Conservation (phyloP, 2,113 vertebrate genomes). For the Psophia crepitans region DNA sequence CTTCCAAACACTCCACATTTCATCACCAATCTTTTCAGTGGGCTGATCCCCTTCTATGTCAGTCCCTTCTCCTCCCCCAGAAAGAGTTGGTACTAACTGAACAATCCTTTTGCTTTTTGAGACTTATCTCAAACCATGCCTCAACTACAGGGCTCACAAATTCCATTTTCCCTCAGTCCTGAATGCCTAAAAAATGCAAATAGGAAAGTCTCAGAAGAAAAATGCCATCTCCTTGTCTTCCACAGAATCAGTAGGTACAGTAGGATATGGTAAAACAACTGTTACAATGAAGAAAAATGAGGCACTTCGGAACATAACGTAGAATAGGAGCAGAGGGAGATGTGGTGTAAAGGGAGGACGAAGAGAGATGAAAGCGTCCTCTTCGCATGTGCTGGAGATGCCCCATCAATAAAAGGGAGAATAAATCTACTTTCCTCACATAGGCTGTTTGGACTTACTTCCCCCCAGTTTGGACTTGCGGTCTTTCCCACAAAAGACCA, state of each 20-base stretch:
- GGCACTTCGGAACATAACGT: neutral
- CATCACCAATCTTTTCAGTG: neutral
- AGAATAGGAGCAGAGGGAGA: neutral
- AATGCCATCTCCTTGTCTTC: neutral
- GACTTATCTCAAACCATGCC: neutral
- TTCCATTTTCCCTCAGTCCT: neutral
- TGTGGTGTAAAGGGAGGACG: neutral
- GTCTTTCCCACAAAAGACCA: neutral
- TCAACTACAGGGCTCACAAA: neutral
- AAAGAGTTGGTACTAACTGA: neutral
- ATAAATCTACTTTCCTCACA: neutral
- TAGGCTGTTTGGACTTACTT: neutral
- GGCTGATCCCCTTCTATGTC: neutral
- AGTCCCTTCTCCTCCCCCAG: neutral
- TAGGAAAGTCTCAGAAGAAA: neutral
- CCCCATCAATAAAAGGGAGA: neutral
- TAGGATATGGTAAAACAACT: neutral
- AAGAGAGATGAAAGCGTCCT: neutral
- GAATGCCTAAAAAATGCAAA: neutral
- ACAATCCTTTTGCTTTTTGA: neutral
- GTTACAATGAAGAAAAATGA: neutral
- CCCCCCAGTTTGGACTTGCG: neutral
- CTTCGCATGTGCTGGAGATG: neutral
- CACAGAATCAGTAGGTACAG: neutral
- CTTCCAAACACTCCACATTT: neutral